Base-by-base conservation (phyloP, 2,888 invertebrate genomes). In the Dynastes tityus region DNA sequence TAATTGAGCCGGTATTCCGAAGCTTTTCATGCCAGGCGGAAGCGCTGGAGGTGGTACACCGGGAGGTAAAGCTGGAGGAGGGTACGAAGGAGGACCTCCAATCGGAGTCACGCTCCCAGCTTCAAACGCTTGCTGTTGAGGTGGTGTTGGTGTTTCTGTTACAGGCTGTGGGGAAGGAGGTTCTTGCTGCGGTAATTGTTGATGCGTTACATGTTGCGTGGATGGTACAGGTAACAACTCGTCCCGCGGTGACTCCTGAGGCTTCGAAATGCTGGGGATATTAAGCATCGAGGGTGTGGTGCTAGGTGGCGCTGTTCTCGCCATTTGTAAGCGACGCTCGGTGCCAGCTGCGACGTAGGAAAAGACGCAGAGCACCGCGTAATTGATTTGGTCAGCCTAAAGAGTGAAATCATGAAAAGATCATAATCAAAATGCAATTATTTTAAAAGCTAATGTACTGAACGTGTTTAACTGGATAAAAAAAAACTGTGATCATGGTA, bases 351-450 rank as follows among this genome's bases (percentile, higher is more conserved):
- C 98, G 88, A 98, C 94, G 91, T 99, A 99, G 73, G 99, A 99
- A 91, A 99, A 99, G 83, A 99, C 98, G 91, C 99, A 99, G 84
- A 99, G 92, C 81, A 99, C 98, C 85, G 99, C 97, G 90, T 99
- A 99, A 90, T 98, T 99, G 87, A 99, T 99, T 90, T 99, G 98
- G 90, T 98, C 98, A 88, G 99, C 98, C 98, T 99, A 45, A 8
- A 11, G 1, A 45, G 32, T 37, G 32, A 37, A 37, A 37, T 0
- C 32, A 5, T 5, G 5, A 37, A 37, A 22, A 37, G 5, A 37
- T 37, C 32, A 37, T 2, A 37, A 37, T 37, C 5, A 37, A 37
- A 37, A 37, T 37, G 32, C 32, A 5, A 37, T 37, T 37, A 5
- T 37, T 37, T 37, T 37, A 0, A 37, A 37, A 32, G 32, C 32